These are phyloP conservation scores for Biston betularia DNA, from an alignment of 2,888 invertebrate genomes.

Conservation along the genomic window DNA sequence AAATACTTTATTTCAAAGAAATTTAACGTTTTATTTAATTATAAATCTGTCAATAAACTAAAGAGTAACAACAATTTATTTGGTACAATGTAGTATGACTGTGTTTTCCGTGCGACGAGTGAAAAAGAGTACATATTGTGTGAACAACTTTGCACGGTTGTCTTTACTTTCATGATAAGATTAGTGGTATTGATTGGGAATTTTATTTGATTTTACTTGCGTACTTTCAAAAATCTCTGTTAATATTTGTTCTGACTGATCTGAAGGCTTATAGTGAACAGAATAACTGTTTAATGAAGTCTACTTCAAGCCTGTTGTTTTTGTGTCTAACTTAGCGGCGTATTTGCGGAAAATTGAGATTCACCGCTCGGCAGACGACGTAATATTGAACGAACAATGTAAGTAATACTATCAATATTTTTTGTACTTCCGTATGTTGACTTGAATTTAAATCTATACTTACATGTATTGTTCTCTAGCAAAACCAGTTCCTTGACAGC, in stretches of 20 bases:
- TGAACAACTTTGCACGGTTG: slow-evolving; percentile 43
- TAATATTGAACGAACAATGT: slow-evolving; percentile 35
- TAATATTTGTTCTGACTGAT: neutral
- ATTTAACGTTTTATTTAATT: neutral
- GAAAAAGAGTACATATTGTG: slow-evolving; percentile 24
- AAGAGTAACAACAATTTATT: neutral
- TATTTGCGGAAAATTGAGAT: slow-evolving; percentile 40
- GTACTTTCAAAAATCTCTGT: slow-evolving; percentile 3
- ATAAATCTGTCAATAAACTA: neutral
- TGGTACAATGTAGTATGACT: slow-evolving; percentile 13
- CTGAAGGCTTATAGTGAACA: neutral
- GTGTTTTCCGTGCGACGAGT: slow-evolving; percentile 8
- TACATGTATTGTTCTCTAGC: slow-evolving; percentile 21
- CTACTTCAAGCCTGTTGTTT: slow-evolving; percentile 34
- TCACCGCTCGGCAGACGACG: slow-evolving; percentile 27
- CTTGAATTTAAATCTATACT: slow-evolving; percentile 16
- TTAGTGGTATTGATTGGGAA: slow-evolving; percentile 53
- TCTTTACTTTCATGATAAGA: slow-evolving; percentile 46
- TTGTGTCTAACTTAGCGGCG: slow-evolving; percentile 41
- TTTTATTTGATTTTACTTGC: slow-evolving; percentile 44
- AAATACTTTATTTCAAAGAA: slow-evolving; percentile 1
- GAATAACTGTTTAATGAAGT: slow-evolving; percentile 3
- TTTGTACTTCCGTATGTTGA: slow-evolving; percentile 15
- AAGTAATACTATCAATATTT: slow-evolving; percentile 27
- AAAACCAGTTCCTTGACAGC: slow-evolving; percentile 21